Base-by-base conservation (phyloP, 2,797 vertebrate genomes). In the Diplodus puntazzo region DNA sequence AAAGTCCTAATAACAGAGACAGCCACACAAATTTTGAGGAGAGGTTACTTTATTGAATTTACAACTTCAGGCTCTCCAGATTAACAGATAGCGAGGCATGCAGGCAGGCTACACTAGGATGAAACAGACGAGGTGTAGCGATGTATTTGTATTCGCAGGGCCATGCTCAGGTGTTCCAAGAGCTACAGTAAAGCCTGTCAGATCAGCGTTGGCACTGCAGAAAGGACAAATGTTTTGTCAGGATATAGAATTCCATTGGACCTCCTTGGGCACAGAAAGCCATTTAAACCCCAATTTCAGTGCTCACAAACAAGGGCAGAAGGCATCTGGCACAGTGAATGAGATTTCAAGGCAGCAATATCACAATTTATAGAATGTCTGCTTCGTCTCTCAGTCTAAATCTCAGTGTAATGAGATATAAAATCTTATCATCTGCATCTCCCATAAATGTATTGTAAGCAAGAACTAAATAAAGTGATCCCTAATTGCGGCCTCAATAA, bases 161-260 rank as follows among this genome's bases (percentile, higher is more conserved):
- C 65, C 83, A 48, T 39, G 79, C 79, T 88, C 80, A 77, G 88
- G 84, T 86, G 83, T 80, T 88, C 77, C 48, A 74, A 88, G 80
- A 62, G 80, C 73, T 81, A 63, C 79, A 83, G 76, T 80, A 86
- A 88, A 88, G 81, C 87, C 78, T 77, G 67, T 78, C 75, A 82
- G 87, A 88, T 90, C 75, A 81, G 82, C 48, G 59, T 55, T 60
- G 52, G 83, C 83, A 75, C 68, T 39, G 63, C 77, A 88, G 81
- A 90, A 82, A 85, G 81, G 85, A 89, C 79, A 89, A 89, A 91
- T 87, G 88, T 92, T 94, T 91, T 83, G 83, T 86, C 84, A 81
- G 85, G 89, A 90, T 89, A 87, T 77, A 80, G 57, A 82, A 89
- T 81, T 88, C 73, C 69, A 75, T 88, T 60, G 82, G 83, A 87